phyloP scores from a whole-genome alignment of 2,113 vertebrate species.

The Actinemys pallida region DNA sequence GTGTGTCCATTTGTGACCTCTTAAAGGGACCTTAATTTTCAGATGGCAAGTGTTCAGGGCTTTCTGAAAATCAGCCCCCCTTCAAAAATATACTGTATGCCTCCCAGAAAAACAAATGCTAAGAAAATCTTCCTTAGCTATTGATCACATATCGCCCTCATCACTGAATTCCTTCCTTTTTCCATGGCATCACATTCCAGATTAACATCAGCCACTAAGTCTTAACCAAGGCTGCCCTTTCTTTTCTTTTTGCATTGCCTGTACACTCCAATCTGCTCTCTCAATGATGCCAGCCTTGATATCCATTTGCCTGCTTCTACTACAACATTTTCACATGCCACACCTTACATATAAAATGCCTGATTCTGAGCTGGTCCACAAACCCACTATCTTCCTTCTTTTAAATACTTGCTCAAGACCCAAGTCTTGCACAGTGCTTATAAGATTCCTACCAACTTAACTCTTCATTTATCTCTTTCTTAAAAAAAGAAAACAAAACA shows the following conservation, averaged over 20 bases:
- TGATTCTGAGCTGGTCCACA: background rate
- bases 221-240: background rate
- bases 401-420: background rate
- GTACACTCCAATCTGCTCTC: background rate
- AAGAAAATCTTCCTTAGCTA: background rate
- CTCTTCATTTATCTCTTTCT: background rate
- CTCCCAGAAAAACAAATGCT: background rate
- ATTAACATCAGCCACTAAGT: background rate
- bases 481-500: background rate
- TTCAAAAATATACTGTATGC: background rate
- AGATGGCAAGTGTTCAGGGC: background rate
- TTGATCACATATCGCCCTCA: background rate
- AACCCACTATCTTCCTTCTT: background rate
- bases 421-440: background rate
- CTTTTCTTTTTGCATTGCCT: background rate
- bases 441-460: background rate
- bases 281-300: background rate
- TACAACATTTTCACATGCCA: background rate
- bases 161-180: background rate
- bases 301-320: background rate
- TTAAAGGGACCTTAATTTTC: background rate
- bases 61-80: rapidly evolving
- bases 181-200: background rate
- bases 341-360: background rate
- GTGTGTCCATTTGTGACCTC: background rate